phyloP scores from a whole-genome alignment of 2,113 vertebrate species.

The Merops nubicus region DNA sequence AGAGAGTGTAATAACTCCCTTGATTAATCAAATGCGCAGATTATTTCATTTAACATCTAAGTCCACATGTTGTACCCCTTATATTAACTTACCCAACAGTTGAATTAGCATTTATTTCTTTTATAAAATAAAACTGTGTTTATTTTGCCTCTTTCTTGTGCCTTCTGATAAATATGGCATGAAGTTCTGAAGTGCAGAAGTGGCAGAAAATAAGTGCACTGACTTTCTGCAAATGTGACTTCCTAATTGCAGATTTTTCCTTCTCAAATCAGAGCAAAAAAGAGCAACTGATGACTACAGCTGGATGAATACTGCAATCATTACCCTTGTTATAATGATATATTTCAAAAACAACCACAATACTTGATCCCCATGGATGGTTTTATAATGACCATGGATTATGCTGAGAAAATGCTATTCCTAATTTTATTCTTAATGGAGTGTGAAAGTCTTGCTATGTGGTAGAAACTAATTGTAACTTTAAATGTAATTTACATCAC shows the following conservation, averaged over 20 bases:
- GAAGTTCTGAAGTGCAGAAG: neutral
- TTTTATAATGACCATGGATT: slow-evolving; percentile 29
- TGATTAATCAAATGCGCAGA: neutral
- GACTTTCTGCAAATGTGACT: neutral
- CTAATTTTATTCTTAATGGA: slow-evolving; percentile 58
- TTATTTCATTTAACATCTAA: neutral
- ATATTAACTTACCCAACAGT: neutral
- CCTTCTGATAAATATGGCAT: neutral
- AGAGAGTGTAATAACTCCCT: neutral
- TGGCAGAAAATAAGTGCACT: neutral
- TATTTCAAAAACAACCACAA: slow-evolving; percentile 43
- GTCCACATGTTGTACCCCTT: neutral
- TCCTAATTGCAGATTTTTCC: slow-evolving; percentile 33
- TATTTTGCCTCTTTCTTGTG: neutral
- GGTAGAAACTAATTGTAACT: slow-evolving; percentile 20
- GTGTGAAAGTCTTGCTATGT: slow-evolving; percentile 36
- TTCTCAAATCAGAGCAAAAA: neutral
- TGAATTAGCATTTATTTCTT: neutral
- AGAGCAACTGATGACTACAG: slow-evolving; percentile 15
- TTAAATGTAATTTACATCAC: slow-evolving; percentile 13
- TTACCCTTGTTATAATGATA: slow-evolving; percentile 58
- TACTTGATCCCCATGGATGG: neutral
- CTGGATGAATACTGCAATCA: slow-evolving; percentile 34
- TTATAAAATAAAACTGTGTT: neutral
- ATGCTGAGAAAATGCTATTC: slow-evolving; percentile 40